These are phyloP conservation scores for Upupa epops DNA, from an alignment of 2,113 vertebrate species.

Conservation along the genomic window DNA sequence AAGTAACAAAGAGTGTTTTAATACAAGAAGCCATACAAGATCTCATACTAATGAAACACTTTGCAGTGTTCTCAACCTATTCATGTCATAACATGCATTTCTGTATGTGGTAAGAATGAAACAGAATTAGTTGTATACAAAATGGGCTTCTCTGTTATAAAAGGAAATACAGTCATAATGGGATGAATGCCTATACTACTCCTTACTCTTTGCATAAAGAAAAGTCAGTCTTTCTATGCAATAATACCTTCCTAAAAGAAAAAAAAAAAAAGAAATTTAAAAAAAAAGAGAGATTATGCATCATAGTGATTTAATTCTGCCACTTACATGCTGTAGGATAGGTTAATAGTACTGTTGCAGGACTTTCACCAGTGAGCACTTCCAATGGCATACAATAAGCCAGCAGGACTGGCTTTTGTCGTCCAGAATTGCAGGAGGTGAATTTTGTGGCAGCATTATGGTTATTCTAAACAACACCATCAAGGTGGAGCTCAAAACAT, in stretches of 20 bases:
- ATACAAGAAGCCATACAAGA: not conserved
- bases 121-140: not conserved
- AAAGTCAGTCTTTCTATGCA: not conserved
- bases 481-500: not conserved
- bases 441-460: not conserved
- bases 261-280: not conserved
- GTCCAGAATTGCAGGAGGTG: not conserved
- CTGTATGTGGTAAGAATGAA: not conserved
- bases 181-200: not conserved
- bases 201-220: not conserved
- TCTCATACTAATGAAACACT: not conserved
- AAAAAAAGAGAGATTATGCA: not conserved
- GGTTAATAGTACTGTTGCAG: rapidly evolving
- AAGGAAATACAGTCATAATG: not conserved
- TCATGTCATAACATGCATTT: not conserved
- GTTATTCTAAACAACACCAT: not conserved
- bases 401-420: not conserved
- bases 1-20: not conserved
- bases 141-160: not conserved
- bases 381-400: not conserved
- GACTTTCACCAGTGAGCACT: not conserved
- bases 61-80: not conserved
- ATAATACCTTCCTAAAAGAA: not conserved
- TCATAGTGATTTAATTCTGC: not conserved
- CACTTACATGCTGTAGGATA: not conserved